Evolutionary conservation across 2,888 invertebrate species (phyloP).

Genomic region (Agonopterix alstromeriana): DNA sequence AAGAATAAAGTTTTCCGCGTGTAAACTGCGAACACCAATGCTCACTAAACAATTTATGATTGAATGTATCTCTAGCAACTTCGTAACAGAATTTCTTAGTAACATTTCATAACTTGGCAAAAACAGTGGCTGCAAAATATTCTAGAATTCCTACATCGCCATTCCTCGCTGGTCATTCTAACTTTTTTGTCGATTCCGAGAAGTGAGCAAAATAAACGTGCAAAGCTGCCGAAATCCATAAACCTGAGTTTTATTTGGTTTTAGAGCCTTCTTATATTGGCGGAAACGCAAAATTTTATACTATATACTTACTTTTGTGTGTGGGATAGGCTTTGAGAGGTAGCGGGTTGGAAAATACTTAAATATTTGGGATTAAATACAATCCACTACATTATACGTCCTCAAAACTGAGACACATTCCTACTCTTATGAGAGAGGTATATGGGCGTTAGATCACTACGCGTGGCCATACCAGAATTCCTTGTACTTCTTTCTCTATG

Average conservation of each 20-base stretch:
- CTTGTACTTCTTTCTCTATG: no score
- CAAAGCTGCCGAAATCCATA: constrained; percentile 68
- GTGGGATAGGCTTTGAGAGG: constrained; percentile 1
- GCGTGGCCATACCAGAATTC: no score
- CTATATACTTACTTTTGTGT: constrained; percentile 9
- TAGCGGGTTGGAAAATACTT: not conserved
- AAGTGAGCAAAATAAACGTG: constrained; percentile 42
- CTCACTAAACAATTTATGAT: no score
- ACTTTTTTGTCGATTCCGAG: constrained; percentile 43
- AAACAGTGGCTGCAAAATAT: constrained; percentile 16
- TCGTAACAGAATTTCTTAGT: constrained; percentile 10
- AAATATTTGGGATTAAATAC: no score
- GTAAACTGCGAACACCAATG: no score
- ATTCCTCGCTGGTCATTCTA: constrained; percentile 14
- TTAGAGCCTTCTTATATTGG: constrained; percentile 32
- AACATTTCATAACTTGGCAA: constrained; percentile 9
- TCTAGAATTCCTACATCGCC: constrained; percentile 1
- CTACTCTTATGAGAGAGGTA: no score
- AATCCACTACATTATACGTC: no score
- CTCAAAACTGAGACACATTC: no score
- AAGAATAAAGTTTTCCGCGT: no score
- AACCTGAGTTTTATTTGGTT: constrained; percentile 48
- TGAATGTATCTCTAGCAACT: no score
- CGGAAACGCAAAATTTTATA: constrained; percentile 49
- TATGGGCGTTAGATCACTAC: no score